Percentiles rank a stretch among this genome's conserved stretches.
Evolutionary conservation across 2,113 vertebrate species (phyloP).

Genomic region (Cyphomyrus plagiostoma): DNA sequence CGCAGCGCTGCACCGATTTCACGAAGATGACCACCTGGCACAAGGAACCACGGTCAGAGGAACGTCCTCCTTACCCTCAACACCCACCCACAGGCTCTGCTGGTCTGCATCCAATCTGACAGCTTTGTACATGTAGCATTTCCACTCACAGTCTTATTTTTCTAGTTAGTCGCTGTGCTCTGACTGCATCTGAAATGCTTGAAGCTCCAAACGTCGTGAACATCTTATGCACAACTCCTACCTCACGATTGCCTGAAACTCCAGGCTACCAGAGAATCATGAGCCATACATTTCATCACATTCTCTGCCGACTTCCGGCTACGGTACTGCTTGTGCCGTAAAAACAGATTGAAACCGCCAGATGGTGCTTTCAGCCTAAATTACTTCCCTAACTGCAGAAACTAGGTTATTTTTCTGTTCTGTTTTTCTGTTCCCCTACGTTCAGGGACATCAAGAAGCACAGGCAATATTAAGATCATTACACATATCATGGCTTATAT

Average conservation of each 20-base stretch:
- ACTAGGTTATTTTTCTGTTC: too few relatives aligned
- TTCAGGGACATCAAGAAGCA: neutral
- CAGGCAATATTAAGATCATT: neutral
- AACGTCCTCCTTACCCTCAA: neutral
- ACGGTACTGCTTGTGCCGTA: neutral
- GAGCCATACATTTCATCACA: neutral
- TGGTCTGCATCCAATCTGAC: neutral
- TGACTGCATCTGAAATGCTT: neutral
- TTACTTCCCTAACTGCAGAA: neutral
- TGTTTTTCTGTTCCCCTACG: neutral
- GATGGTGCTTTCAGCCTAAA: neutral
- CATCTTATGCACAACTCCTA: neutral
- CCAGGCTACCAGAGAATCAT: neutral
- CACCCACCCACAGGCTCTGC: neutral
- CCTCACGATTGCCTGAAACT: neutral
- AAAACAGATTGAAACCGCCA: neutral
- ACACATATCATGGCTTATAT: neutral
- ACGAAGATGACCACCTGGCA: conserved; percentile 74
- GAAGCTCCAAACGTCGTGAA: neutral
- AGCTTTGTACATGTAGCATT: neutral
- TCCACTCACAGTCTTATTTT: neutral
- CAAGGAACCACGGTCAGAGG: neutral
- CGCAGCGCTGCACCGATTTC: conserved; percentile 72
- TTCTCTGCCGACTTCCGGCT: neutral
- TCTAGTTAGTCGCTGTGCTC: neutral